Base-by-base conservation (phyloP, 2,888 invertebrate genomes). In the Drepana falcataria region DNA sequence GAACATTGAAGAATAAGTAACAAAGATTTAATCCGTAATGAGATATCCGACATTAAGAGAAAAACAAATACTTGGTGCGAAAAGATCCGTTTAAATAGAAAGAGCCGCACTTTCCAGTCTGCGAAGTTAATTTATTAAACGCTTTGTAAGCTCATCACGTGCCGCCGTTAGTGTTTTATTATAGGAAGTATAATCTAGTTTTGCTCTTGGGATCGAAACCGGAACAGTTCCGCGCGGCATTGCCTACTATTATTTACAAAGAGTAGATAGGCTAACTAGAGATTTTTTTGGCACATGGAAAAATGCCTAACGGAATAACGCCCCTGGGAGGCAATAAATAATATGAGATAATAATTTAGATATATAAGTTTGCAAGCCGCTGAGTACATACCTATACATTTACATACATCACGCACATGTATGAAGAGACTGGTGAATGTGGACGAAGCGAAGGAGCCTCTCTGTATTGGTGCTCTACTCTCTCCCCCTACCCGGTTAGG, bases 141-240 rank as follows among this genome's bases (percentile, higher is more conserved):
- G 40, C 37, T 51, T 40, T 34, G 51, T 51, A 51, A 37, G 33
- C 7, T 34, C 34, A 56, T 66, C 70, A 69, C 71, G 70, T 69
- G 59, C 47, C 65, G 49, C 56, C 58, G 58, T 59, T 65, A 65
- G 61, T 70, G 59, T 69, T 68, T 69, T 73, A 73, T 71, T 68
- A 70, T 63, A 52, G 60, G 63, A 63, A 65, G 65, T 58, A 63
- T 69, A 68, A 72, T 75, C 68, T 59, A 55, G 61, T 58, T 66
- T 66, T 64, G 63, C 68, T 69, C 66, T 52, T 37, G 62, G 60
- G 71, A 64, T 62, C 59, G 64, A 57, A 55, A 56, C 64, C 60
- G 65, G 64, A 63, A 56, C 48, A 54, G 58, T 57, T 60, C 60
- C 61, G 57, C 52, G 51, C 56, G 60, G 66, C 61, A 59, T 58